Conservation (phyloP, 2,113 vertebrate species). For the Xiphias gladius region DNA sequence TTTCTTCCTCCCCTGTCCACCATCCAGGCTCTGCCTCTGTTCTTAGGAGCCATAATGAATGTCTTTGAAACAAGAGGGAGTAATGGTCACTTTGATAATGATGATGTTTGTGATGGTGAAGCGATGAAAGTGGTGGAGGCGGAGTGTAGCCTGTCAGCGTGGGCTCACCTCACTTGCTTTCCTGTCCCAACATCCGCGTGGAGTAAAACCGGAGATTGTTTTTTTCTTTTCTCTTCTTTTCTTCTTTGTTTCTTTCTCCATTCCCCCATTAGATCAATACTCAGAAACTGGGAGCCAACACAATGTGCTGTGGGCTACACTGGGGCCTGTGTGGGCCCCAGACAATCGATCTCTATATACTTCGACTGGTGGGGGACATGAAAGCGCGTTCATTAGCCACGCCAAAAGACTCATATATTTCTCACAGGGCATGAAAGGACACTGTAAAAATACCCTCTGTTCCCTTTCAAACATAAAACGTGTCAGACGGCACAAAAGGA, state of each 20-base stretch:
- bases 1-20: slow-evolving; percentile 47
- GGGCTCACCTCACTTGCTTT: slow-evolving; percentile 55
- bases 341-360: slow-evolving; percentile 76
- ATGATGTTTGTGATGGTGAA: slow-evolving; percentile 62
- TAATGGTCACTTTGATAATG: slow-evolving; percentile 81
- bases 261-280: slow-evolving; percentile 64
- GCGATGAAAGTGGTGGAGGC: slow-evolving; percentile 31
- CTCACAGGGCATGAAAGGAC: slow-evolving; percentile 82
- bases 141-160: slow-evolving; percentile 39
- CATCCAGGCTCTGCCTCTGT: slow-evolving; percentile 56
- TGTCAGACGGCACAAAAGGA: slow-evolving; percentile 81
- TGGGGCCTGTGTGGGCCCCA: slow-evolving; percentile 64
- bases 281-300: slow-evolving; percentile 42
- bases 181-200: slow-evolving; percentile 13
- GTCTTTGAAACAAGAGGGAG: slow-evolving; percentile 75
- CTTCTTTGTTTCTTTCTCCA: slow-evolving; percentile 16
- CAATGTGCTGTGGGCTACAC: slow-evolving; percentile 65
- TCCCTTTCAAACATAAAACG: slow-evolving; percentile 82
- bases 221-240: slow-evolving; percentile 41
- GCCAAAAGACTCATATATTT: slow-evolving; percentile 82
- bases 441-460: slow-evolving; percentile 82
- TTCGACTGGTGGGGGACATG: slow-evolving; percentile 73
- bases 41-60: slow-evolving; percentile 73
- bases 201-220: slow-evolving; percentile 41
- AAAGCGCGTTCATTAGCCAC: slow-evolving; percentile 81